phyloP scores from a whole-genome alignment of 2,113 vertebrate genomes.

The Pomatorhinus ruficollis region DNA sequence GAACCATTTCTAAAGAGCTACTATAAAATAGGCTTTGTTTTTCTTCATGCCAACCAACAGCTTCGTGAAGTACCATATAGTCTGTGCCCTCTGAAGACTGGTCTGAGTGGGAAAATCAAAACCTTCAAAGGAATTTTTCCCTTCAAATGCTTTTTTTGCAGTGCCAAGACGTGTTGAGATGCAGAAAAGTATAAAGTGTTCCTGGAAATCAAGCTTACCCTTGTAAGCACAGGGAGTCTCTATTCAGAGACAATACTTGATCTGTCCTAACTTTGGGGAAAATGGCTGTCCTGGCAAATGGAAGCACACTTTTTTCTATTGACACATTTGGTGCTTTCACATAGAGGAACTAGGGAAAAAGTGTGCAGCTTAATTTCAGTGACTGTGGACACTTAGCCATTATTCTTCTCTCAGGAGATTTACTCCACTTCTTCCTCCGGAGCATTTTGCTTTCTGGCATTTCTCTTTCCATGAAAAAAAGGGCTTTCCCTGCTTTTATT shows the following conservation, averaged over 20 bases:
- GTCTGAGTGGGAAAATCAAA: background rate
- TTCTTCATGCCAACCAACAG: background rate
- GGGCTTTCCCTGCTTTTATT: background rate
- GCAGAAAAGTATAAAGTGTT: background rate
- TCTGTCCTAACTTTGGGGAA: background rate
- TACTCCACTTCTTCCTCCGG: background rate
- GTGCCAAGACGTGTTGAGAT: background rate
- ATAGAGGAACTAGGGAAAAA: background rate
- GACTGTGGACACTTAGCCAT: background rate
- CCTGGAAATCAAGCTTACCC: background rate
- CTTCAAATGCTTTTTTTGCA: background rate
- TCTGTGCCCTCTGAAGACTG: background rate
- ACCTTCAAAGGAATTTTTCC: background rate
- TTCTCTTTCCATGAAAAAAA: background rate
- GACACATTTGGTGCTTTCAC: background rate
- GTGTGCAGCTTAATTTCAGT: background rate
- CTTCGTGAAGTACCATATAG: background rate
- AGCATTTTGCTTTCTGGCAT: background rate
- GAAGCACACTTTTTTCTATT: background rate
- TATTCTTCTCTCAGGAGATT: background rate
- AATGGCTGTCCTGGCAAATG: background rate
- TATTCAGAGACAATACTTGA: background rate
- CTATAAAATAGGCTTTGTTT: background rate
- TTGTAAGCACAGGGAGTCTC: background rate
- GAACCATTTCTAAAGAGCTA: background rate